These are phyloP conservation scores for Fratercula arctica DNA, from an alignment of 2,797 vertebrate genomes.

Conservation along the genomic window DNA sequence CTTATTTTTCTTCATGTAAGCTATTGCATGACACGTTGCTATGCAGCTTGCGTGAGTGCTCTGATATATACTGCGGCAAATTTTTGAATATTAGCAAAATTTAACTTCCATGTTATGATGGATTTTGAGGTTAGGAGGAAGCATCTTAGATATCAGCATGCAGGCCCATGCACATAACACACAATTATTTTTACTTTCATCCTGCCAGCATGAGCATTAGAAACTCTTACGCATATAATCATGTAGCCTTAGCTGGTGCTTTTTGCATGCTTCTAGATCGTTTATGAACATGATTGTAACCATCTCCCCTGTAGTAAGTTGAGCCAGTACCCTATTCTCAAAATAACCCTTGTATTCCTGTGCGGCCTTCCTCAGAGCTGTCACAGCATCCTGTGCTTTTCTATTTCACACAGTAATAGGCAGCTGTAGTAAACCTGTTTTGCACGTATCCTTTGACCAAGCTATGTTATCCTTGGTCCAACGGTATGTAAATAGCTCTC, in stretches of 20 bases:
- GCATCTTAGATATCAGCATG: neutral
- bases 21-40: neutral
- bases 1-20: neutral
- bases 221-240: neutral
- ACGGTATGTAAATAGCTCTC: neutral
- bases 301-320: neutral
- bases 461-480: neutral
- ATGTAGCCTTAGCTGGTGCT: neutral
- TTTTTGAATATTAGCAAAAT: neutral
- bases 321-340: neutral
- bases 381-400: neutral
- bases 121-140: neutral
- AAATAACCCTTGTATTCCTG: neutral
- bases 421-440: neutral
- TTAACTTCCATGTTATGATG: neutral
- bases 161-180: fast-evolving
- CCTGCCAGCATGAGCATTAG: neutral
- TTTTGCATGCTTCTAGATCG: neutral
- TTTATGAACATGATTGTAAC: too few relatives aligned
- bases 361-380: fast-evolving
- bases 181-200: neutral
- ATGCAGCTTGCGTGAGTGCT: neutral
- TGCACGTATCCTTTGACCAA: neutral
- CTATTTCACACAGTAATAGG: neutral
- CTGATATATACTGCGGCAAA: neutral